A percentile compares a stretch with the other conserved stretches of the same genome.
These are phyloP conservation scores for Hydrozoanthus gracilis DNA, from an alignment of 92 coral and sea anemone genomes.

Conservation along the genomic window DNA sequence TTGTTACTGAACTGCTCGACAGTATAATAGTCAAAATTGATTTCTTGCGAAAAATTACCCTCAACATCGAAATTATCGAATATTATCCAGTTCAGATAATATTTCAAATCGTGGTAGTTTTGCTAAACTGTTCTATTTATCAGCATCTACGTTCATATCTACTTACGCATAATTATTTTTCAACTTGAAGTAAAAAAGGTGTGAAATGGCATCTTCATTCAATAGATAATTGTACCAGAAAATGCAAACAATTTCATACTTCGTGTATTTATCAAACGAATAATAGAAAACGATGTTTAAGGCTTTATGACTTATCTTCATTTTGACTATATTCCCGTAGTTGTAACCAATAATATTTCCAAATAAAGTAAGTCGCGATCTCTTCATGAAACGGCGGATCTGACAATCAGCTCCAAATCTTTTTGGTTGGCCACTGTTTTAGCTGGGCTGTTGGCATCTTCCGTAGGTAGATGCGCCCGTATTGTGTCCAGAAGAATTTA, in stretches of 20 bases:
- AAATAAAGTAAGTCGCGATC: not conserved
- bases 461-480: slow-evolving; percentile 26
- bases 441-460: slow-evolving; percentile 11
- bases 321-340: not conserved
- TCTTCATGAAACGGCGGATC: not conserved
- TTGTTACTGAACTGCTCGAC: not conserved
- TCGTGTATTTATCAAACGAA: not conserved
- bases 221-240: not conserved
- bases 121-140: slow-evolving; percentile 14
- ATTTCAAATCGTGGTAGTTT: slow-evolving; percentile 36
- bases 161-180: not conserved
- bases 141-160: slow-evolving; percentile 2
- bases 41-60: not conserved
- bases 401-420: slow-evolving; percentile 15
- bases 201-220: not conserved
- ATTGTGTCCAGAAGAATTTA: slow-evolving; percentile 39
- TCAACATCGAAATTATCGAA: slow-evolving; percentile 8
- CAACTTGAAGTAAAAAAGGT: not conserved
- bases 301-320: not conserved
- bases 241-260: not conserved
- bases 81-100: slow-evolving; percentile 12
- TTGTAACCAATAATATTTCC: not conserved
- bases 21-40: slow-evolving; percentile 42
- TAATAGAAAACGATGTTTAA: not conserved
- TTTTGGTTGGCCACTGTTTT: slow-evolving; percentile 2